Base-by-base conservation (phyloP, 35 echinoderm and acorn worm genomes). In the Stichopus chloronotus region DNA sequence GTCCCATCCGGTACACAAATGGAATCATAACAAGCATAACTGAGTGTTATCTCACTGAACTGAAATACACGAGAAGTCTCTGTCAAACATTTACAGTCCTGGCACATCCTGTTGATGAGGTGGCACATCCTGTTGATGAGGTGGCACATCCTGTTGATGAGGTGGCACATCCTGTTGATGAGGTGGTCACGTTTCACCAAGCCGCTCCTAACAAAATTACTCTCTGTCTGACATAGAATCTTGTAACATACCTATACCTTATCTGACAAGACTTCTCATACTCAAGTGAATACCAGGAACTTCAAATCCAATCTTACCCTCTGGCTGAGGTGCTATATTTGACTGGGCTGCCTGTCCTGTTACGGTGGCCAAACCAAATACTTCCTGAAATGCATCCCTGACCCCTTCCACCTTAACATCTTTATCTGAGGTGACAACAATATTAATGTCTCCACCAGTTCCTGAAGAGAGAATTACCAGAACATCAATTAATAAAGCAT, bases 251-350 rank as follows among this genome's bases (percentile, higher is more conserved):
- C 30, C 22, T 72, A 16, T 13, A 72, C 69, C 13, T 22, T 22
- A 72, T 72, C 13, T 72, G 13, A 72, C 22, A 16, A 72, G 13
- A 72, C 13, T 72, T 16, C 1, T 22, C 69, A 16, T 43, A 43
- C 30, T 43, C 30, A 43, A 43, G 30, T 1, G 43, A 2, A 2
- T 2, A 81, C 78, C 23, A 81, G 14, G 23, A 86, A 16, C 83
- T 86, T 13, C 83, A 10, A 56, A 52, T 53, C 10, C 8, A 16
- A 72, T 55, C 76, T 78, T 20, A 91, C 90, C 97, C 65, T 99
- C 97, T 57, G 97, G 97, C 56, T 99, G 97, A 16, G 97, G 97
- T n/a, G 97, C 97, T 76, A 99, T 99, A 76, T 99, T 99, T 13
- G 97, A 95, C 76, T 96, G 92, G 14, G 88, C 92, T 25, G 97